Conservation (phyloP, 1,140 invertebrate species). For the Dendroctonus ponderosae region DNA sequence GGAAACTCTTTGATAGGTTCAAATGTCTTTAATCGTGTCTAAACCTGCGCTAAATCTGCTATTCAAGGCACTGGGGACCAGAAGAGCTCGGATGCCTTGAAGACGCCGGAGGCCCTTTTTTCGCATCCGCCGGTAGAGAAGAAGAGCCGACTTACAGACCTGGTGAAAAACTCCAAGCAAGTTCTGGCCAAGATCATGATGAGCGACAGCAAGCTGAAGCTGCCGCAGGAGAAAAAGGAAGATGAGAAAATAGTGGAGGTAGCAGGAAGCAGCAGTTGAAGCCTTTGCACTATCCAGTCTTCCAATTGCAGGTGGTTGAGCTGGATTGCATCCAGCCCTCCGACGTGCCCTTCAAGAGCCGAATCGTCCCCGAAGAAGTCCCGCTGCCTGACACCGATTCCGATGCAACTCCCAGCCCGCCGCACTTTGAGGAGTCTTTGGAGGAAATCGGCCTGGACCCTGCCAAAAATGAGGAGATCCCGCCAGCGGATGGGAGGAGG, state of each 20-base stretch:
- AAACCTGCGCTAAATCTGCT: background rate
- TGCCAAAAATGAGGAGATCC: background rate
- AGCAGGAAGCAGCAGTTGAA: background rate
- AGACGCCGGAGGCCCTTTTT: slow-evolving; percentile 19
- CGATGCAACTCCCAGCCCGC: slow-evolving; percentile 4
- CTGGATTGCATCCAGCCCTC: slow-evolving; percentile 23
- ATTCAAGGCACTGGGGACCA: slow-evolving; percentile 28
- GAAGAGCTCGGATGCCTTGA: slow-evolving; percentile 16
- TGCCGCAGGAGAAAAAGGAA: slow-evolving; percentile 17
- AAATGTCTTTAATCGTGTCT: background rate
- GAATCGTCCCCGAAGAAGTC: slow-evolving; percentile 19
- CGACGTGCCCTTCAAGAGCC: slow-evolving; percentile 24
- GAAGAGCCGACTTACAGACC: slow-evolving; percentile 40
- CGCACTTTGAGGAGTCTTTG: slow-evolving; percentile 18
- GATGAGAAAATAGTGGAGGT: slow-evolving; percentile 31
- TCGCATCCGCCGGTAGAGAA: slow-evolving; percentile 38
- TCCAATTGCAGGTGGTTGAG: slow-evolving; percentile 18
- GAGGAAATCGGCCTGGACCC: slow-evolving; percentile 16
- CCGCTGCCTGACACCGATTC: slow-evolving; percentile 27
- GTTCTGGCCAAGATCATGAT: slow-evolving; percentile 35
- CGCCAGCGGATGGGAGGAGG: slow-evolving; percentile 16
- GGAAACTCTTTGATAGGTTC: slow-evolving; percentile 16
- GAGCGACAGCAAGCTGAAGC: slow-evolving; percentile 24
- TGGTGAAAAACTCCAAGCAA: slow-evolving; percentile 42
- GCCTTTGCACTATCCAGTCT: background rate